Evolutionary conservation across 2,888 invertebrate genomes (phyloP), one percentile per base, ranked within the genome.

Genomic region (Allygus modestus): DNA sequence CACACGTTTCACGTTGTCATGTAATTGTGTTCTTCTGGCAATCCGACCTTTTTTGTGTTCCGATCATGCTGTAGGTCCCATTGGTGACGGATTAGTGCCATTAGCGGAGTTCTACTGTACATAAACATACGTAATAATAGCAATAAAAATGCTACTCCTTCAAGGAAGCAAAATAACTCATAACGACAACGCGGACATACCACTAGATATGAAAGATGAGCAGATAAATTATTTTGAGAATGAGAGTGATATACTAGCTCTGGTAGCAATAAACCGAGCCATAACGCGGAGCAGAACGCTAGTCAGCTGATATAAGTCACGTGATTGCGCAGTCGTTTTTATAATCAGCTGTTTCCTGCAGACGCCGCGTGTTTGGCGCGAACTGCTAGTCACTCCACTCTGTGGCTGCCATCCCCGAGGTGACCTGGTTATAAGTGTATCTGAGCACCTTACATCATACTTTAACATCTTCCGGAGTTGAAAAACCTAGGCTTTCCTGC

Each of bases 231-330:
- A 1, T 65, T 5, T 15, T 5, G 31, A 54, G 20, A 54, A 65
- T 28, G 65, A 65, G 28, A 65, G 65, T 65, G 65, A 54, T 54
- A 12, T 65, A 65, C 28, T 65, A 15, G 65, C 65, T 23, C 46
- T 46, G 17, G 46, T 58, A 58, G 58, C 58, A 20, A 23, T 58
- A 58, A 58, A 58, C 2, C 58, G 20, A 20, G 58, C 58, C 26
- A 58, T 58, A 58, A 58, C 58, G 2, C 20, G 9, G 51, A 58
- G 7, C 58, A 58, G 58, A n/a, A n/a, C 37, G n/a, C 65, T 28
- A 65, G 65, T 65, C 65, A 65, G 65, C 65, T 65, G 65, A 65
- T 65, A 65, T 31, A 65, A 65, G 65, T 65, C 65, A 65, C 65
- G 65, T 65, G 65, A 31, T 65, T 65, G 65, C 65, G 31, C 28